Conservation (phyloP, 2,113 vertebrate species). For the Nyctereutes procyonoides region DNA sequence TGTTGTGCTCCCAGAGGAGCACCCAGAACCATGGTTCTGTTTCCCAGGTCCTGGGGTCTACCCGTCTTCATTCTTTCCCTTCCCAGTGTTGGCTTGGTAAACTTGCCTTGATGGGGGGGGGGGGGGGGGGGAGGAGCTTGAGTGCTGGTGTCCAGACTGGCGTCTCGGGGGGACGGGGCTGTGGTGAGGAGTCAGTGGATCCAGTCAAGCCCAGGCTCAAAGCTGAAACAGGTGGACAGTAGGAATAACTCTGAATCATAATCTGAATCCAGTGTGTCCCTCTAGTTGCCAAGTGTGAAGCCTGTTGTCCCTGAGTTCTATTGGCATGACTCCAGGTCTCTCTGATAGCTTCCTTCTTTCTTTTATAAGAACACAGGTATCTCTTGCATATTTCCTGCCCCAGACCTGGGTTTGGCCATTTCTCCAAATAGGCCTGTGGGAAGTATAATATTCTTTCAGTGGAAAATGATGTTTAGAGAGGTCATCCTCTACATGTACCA, state of each 20-base stretch:
- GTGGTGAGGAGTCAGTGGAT: neutral
- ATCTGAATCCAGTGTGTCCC: neutral
- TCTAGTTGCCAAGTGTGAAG: neutral
- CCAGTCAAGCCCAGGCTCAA: rapidly evolving
- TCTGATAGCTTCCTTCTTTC: neutral
- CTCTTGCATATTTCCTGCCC: neutral
- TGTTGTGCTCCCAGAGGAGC: neutral
- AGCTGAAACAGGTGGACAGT: rapidly evolving
- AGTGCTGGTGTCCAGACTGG: rapidly evolving
- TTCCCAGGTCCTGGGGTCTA: no score
- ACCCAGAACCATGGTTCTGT: neutral
- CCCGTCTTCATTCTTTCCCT: neutral
- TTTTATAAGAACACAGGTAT: neutral
- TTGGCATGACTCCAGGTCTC: rapidly evolving
- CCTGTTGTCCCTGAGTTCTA: rapidly evolving
- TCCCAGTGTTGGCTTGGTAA: neutral
- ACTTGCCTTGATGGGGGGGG: rapidly evolving
- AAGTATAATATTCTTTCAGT: neutral
- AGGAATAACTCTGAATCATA: no score
- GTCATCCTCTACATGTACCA: neutral
- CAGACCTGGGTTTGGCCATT: neutral
- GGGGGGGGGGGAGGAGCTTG: no score
- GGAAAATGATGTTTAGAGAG: neutral
- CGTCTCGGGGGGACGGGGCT: no score
- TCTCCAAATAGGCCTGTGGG: neutral